Evolutionary conservation across 2,888 invertebrate genomes (phyloP).

Genomic region (Orchestes rusci): DNA sequence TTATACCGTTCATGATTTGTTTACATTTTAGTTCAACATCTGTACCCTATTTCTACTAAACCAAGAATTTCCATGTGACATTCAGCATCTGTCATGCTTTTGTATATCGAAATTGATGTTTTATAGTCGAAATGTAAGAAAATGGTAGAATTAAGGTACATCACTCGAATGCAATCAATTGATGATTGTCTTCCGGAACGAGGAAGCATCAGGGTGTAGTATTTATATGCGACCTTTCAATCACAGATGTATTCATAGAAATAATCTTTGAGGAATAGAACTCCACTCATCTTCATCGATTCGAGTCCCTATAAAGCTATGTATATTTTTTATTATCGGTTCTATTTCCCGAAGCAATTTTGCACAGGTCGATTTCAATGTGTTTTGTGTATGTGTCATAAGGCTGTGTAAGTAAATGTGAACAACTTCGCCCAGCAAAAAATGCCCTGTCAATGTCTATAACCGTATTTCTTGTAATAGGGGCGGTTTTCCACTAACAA

Average conservation of each 20-base stretch:
- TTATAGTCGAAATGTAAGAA: slow-evolving; percentile 19
- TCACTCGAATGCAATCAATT: slow-evolving; percentile 41
- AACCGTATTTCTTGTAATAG: slow-evolving; percentile 8
- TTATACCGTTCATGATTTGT: slow-evolving; percentile 46
- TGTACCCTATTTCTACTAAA: slow-evolving; percentile 25
- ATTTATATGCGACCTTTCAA: slow-evolving; percentile 46
- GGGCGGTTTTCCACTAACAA: slow-evolving; percentile 14
- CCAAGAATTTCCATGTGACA: too few relatives aligned
- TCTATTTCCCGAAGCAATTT: too few relatives aligned
- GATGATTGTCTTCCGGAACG: slow-evolving; percentile 46
- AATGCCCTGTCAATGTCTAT: slow-evolving; percentile 13
- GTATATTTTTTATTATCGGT: too few relatives aligned
- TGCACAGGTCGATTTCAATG: slow-evolving; percentile 44
- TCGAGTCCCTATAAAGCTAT: too few relatives aligned
- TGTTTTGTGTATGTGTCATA: slow-evolving; percentile 46
- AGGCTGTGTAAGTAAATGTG: slow-evolving; percentile 42
- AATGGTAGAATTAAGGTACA: slow-evolving; percentile 24
- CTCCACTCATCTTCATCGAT: too few relatives aligned
- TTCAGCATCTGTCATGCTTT: too few relatives aligned
- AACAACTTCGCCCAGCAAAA: slow-evolving; percentile 22
- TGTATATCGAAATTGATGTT: too few relatives aligned
- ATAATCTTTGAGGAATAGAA: too few relatives aligned
- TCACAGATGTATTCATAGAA: too few relatives aligned
- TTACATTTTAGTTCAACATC: slow-evolving; percentile 42
- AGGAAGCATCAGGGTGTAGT: slow-evolving; percentile 46